phyloP scores from a whole-genome alignment of 2,113 vertebrate genomes.

The Stigmatopora nigra region DNA sequence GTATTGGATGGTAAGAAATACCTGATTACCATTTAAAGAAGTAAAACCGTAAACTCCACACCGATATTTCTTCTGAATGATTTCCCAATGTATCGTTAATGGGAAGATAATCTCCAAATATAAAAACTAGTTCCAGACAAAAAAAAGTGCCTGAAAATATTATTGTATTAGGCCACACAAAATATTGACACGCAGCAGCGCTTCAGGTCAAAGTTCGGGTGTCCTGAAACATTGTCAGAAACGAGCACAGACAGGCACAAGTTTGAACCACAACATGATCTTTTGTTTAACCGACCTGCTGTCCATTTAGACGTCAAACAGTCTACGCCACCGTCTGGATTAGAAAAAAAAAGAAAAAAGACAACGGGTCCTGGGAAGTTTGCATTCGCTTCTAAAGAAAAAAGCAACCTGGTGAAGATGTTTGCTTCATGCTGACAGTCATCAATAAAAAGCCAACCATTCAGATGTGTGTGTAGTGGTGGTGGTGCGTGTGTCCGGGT shows the following conservation, averaged over 20 bases:
- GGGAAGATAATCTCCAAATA: conserved; percentile 38
- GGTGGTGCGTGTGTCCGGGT: conserved; percentile 69
- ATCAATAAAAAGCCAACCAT: conserved; percentile 16
- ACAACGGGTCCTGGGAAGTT: conserved; percentile 30
- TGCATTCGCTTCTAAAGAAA: conserved; percentile 32
- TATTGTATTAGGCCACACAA: conserved; percentile 55
- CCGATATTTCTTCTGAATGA: conserved; percentile 25
- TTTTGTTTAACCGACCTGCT: conserved; percentile 40
- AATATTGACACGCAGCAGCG: conserved; percentile 57
- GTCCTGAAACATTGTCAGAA: conserved; percentile 62
- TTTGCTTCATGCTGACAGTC: conserved; percentile 39
- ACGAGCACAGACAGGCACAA: conserved; percentile 71
- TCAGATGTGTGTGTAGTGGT: conserved; percentile 77
- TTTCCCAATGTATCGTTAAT: conserved; percentile 27
- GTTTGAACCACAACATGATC: conserved; percentile 63
- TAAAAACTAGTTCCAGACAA: conserved; percentile 56
- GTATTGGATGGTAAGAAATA: conserved; percentile 32
- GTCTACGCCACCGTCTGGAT: conserved; percentile 60
- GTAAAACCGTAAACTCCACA: conserved; percentile 33
- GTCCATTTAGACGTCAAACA: conserved; percentile 60
- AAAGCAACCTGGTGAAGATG: conserved; percentile 32
- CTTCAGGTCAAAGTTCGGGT: conserved; percentile 53
- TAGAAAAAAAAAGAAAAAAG: conserved; percentile 33
- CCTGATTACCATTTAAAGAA: conserved; percentile 29
- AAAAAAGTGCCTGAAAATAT: conserved; percentile 56